Base-by-base conservation (phyloP, 1,140 invertebrate species). In the Drosophila murphyi region DNA sequence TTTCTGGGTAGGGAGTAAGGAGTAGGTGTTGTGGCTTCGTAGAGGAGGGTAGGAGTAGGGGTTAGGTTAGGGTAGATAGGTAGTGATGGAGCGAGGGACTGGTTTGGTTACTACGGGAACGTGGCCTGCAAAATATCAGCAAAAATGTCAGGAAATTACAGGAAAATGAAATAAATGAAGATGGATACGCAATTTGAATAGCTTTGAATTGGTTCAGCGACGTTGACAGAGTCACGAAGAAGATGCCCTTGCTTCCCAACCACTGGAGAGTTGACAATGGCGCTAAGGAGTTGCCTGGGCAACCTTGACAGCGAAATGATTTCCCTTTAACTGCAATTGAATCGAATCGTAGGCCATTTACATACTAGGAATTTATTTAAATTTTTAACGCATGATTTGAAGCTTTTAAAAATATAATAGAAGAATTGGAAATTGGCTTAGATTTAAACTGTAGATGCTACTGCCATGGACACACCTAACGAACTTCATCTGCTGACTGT, bases 111-210 rank as follows among this genome's bases (percentile, higher is more conserved):
- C 51, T 63, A 52, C 54, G 34, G 59, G 45, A 45, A 55, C 63
- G 55, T 55, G 63, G 55, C n/a, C 63, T 48, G 63, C 70, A 67
- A 39, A 70, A 75, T 87, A 88, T 88, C 80, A 64, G 83, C 74
- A 89, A 89, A 88, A 88, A 78, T 78, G 79, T 85, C 74, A 83
- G 85, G 85, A 88, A 88, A 88, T 89, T 89, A 89, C 80, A 89
- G 85, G 85, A 89, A 89, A 89, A 89, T 89, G 85, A 89, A 89
- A 89, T 89, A 89, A 89, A 89, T 89, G 85, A 89, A 89, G 85
- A 89, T 89, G 75, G 85, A 89, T 89, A 89, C 85, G 85, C 85
- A 82, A 89, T 89, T 89, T 89, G 85, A 85, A 89, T 89, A 78
- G 85, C 85, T 78, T 78, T 78, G 71, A 77, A 82, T 80, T 82